Evolutionary conservation across 2,888 invertebrate genomes (phyloP).

Genomic region (Netelia melanura): DNA sequence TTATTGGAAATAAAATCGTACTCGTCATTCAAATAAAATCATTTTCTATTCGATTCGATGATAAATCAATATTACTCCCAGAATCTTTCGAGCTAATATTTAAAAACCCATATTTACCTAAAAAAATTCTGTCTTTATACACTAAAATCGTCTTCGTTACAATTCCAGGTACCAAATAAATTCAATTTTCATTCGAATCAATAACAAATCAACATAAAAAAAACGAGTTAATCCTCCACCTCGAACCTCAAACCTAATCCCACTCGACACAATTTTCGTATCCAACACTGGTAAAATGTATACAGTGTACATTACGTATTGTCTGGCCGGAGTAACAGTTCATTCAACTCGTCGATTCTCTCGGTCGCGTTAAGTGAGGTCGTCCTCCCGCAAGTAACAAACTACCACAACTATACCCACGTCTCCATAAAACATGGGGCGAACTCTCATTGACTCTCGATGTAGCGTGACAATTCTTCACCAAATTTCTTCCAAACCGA

Average conservation of each 20-base stretch:
- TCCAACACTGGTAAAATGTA: neutral
- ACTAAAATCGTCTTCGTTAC: neutral
- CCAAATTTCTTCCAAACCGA: neutral
- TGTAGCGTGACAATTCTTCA: neutral
- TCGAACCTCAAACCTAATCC: neutral
- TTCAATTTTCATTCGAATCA: neutral
- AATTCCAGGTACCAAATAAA: neutral
- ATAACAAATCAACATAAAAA: neutral
- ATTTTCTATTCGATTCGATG: too few species aligned
- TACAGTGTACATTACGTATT: neutral
- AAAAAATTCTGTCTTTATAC: neutral
- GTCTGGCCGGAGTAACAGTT: constrained; percentile 35
- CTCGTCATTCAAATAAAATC: too few species aligned
- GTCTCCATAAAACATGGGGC: neutral
- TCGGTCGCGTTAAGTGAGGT: constrained; percentile 23
- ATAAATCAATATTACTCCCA: too few species aligned
- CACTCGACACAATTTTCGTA: neutral
- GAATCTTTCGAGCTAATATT: too few species aligned
- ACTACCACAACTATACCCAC: neutral
- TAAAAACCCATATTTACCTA: too few species aligned
- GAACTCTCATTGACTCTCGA: neutral
- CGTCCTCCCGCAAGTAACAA: constrained; percentile 40
- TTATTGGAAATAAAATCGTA: too few species aligned
- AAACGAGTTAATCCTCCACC: neutral
- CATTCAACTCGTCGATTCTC: constrained; percentile 54